A percentile compares a stretch with the other conserved stretches of the same genome.
Evolutionary conservation across 2,113 vertebrate genomes (phyloP).

Genomic region (cattle (Bos taurus)): DNA sequence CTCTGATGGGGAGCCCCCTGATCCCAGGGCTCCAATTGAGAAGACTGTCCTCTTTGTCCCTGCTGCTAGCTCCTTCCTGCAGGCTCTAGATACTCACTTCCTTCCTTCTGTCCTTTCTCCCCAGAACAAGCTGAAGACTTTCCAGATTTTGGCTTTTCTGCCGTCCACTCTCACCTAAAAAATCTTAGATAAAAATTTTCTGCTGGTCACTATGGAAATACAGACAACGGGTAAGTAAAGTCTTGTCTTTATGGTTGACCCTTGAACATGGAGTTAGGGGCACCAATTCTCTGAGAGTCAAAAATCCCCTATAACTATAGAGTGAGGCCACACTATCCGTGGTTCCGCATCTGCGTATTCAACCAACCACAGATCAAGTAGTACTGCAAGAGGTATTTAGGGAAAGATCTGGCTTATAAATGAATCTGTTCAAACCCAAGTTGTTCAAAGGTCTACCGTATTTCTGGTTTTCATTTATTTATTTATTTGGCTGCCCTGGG

Average conservation of each 20-base stretch:
- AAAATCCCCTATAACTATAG: background rate
- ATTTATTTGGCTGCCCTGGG: background rate
- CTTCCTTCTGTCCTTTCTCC: background rate
- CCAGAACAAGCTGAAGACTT: background rate
- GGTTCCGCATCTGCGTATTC: background rate
- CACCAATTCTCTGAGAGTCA: background rate
- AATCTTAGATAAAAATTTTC: background rate
- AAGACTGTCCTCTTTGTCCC: background rate
- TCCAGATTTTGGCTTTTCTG: background rate
- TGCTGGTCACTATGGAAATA: background rate
- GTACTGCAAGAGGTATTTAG: background rate
- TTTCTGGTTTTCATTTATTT: background rate
- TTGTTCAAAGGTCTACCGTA: background rate
- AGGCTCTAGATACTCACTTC: background rate
- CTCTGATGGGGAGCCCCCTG: background rate
- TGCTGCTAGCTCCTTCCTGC: background rate
- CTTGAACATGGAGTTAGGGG: background rate
- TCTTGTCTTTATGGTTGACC: background rate
- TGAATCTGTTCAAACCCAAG: background rate
- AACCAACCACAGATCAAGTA: background rate
- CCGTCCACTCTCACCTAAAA: background rate
- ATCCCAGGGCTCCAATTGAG: background rate
- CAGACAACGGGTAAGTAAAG: background rate
- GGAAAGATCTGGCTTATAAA: background rate
- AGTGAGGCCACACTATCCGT: background rate